Evolutionary conservation across 2,888 invertebrate genomes (phyloP), one percentile per base, ranked within the genome.

Genomic region (Sepioteuthis lessoniana): DNA sequence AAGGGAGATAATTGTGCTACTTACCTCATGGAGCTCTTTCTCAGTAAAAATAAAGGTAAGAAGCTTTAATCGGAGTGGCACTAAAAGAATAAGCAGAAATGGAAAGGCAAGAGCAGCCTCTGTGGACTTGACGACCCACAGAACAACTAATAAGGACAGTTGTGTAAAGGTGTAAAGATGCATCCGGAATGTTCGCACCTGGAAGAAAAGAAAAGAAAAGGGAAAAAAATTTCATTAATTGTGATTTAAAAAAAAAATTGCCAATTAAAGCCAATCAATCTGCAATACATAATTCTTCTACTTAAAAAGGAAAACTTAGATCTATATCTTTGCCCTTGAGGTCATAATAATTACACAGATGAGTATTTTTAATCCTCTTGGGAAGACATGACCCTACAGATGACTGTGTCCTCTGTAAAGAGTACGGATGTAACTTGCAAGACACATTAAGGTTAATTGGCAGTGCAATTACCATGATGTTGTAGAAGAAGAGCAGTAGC

Each of bases 51-150:
- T 97, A 95, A 98, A 98, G 28, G 97, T 98, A 96, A 99, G 97
- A 94, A 98, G 98, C 90, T 96, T 97, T 95, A 98, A 98, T 95
- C 99, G 97, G 94, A 99, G 97, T 28, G 99, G 99, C 96, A 99
- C 98, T 98, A 99, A 98, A 95, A 99, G 97, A 93, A 97, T 96
- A 95, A 99, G 97, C 94, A 97, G 95, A 93, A 99, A 98, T 97
- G 99, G 98, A 97, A 99, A 99, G 35, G 98, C 98, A 94, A 99
- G 98, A 0, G 99, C 99, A 95, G 98, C 98, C 94, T 98, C 98
- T 7, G 99, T 98, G 37, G 98, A 98, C 97, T 99, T 99, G 38
- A 99, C 98, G 25, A 98, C 98, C 98, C 99, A 99, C 94, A 99
- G 97, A 42, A 98, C 95, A 1, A 98, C 98, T 96, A 99, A 98